Percentiles rank a stretch among this genome's conserved stretches.
phyloP scores from a whole-genome alignment of 2,797 vertebrate species.

The Micropoecilia bifurca region DNA sequence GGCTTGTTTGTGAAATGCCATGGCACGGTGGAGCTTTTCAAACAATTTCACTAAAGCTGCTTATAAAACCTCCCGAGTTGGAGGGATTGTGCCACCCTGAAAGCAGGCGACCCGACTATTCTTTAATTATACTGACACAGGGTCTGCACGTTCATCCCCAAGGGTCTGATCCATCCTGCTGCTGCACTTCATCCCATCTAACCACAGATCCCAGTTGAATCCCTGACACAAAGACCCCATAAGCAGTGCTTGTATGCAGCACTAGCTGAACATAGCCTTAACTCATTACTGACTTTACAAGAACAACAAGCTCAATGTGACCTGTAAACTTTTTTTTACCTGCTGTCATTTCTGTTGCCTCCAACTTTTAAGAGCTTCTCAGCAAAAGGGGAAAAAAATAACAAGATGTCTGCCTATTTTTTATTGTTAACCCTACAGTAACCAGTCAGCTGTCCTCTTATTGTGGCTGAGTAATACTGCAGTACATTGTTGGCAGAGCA shows the following conservation, averaged over 20 bases:
- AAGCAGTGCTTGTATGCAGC: background rate
- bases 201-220: background rate
- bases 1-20: conserved; percentile 10
- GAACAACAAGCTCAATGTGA: background rate
- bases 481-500: conserved; percentile 12
- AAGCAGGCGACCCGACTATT: conserved; percentile 1
- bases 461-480: background rate
- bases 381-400: background rate
- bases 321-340: background rate
- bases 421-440: background rate
- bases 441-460: conserved; percentile 1
- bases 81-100: conserved; percentile 9
- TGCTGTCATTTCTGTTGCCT: background rate
- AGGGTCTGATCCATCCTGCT: conserved; percentile 1
- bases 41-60: background rate
- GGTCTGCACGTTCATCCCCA: background rate
- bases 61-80: conserved; percentile 6
- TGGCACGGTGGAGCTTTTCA: background rate
- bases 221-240: conserved; percentile 9
- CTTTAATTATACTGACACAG: background rate
- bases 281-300: background rate
- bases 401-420: background rate
- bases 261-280: background rate
- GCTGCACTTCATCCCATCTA: conserved; percentile 13
- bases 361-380: background rate